Evolutionary conservation across 1,140 invertebrate species (phyloP), one percentile per base, ranked within the genome.

Genomic region (Lucilia cuprina): DNA sequence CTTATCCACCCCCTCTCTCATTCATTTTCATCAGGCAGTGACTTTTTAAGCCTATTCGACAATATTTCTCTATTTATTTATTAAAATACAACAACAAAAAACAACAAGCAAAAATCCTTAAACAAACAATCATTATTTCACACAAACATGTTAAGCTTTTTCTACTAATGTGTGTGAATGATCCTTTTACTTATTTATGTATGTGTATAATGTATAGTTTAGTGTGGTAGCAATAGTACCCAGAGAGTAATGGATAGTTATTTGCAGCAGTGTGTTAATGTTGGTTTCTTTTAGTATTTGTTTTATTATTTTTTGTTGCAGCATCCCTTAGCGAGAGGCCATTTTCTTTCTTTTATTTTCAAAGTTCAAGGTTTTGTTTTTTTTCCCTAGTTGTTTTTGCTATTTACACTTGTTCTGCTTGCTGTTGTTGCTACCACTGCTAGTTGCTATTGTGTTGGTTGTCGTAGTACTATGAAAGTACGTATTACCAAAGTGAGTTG

Each of bases 341-440:
- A 70, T 70, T 70, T 70, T 70, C 65, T 70, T 60, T 70, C 65
- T 21, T 70, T 21, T 12, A 19, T 70, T 21, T 70, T 12, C 19
- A 70, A 70, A 70, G 65, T 70, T 70, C 65, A 70, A 70, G 65
- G 65, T 70, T 70, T 70, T 70, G 25, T 70, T n/a, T 70, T 60
- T 60, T n/a, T 12, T 60, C 5, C 25, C 65, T 3, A 21, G 17
- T 70, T 70, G 21, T 70, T 70, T 19, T 70, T 55, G 50, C 50
- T 55, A 17, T 41, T 41, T 41, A 41, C 41, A 41, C 41, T 41
- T 41, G 41, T 41, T 7, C 10, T 41, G 41, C 41, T 41, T 41
- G 41, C 41, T 41, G 41, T 5, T 41, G 41, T 41, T 41, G 41
- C 50, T 12, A 55, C 50, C 13, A 12, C 14, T 55, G 50, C 50